Conservation (phyloP, 2,888 invertebrate genomes). For the Caenorhabditis sinica region DNA sequence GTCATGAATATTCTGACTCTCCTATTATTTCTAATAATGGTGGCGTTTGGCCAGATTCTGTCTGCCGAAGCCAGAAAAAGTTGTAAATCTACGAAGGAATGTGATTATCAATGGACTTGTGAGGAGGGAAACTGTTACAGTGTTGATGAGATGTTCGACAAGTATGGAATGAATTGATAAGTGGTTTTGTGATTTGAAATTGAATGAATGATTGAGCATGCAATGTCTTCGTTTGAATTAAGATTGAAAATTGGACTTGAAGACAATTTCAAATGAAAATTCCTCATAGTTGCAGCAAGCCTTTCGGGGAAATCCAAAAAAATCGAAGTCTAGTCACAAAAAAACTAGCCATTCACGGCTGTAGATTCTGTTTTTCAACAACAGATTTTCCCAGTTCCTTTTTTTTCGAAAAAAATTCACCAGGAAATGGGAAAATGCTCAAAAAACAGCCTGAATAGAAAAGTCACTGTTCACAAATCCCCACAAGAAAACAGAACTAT, state of each 20-base stretch:
- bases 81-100: not conserved
- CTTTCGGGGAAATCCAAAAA: not conserved
- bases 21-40: not conserved
- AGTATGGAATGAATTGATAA: constrained; percentile 25
- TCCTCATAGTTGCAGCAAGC: too few relatives aligned
- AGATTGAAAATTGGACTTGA: too few relatives aligned
- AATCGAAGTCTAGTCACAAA: not conserved
- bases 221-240: not conserved
- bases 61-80: not conserved
- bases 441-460: not conserved
- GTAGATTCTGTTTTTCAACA: too few relatives aligned
- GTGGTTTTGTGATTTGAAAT: not conserved
- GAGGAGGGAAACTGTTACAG: constrained; percentile 17
- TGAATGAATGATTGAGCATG: not conserved
- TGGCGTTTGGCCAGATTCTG: not conserved
- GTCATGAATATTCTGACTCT: not conserved
- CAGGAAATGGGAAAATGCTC: not conserved
- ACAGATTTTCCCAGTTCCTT: too few relatives aligned
- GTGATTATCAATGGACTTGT: not conserved
- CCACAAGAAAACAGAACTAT: too few relatives aligned
- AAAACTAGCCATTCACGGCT: too few relatives aligned
- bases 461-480: too few relatives aligned
- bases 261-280: too few relatives aligned
- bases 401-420: not conserved
- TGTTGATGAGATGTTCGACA: constrained; percentile 26